Conservation (phyloP, 2,888 invertebrate species). For the Ennomos quercinarius region DNA sequence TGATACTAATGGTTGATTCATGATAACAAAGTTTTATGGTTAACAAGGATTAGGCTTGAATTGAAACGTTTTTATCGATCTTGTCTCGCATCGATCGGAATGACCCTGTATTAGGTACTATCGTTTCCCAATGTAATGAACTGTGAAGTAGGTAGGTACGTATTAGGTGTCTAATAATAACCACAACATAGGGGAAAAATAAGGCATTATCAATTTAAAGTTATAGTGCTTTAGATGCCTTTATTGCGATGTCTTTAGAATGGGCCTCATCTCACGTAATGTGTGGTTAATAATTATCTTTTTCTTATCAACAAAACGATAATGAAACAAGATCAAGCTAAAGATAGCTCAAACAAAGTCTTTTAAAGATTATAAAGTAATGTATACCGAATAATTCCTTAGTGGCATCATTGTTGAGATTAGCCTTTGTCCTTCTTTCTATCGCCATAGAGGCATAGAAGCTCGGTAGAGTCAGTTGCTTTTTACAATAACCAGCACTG, state of each 20-base stretch:
- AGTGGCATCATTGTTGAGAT: too few relatives aligned
- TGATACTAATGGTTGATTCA: conserved; percentile 47
- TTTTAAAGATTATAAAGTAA: too few relatives aligned
- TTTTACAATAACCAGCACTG: too few relatives aligned
- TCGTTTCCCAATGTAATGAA: conserved; percentile 11
- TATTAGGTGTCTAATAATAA: conserved; percentile 6
- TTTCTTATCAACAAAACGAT: conserved; percentile 7
- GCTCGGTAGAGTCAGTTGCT: too few relatives aligned
- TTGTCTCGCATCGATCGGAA: conserved; percentile 57
- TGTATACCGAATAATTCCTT: too few relatives aligned
- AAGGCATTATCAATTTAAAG: neutral
- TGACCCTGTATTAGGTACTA: conserved; percentile 39
- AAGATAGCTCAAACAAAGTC: neutral
- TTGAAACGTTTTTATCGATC: conserved; percentile 58
- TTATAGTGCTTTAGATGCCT: neutral
- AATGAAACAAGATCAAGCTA: conserved; percentile 13
- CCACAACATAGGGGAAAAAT: neutral
- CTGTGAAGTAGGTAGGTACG: conserved; percentile 14
- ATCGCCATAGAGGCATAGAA: too few relatives aligned
- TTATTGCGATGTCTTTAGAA: neutral
- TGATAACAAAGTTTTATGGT: conserved; percentile 34
- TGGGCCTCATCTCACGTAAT: neutral
- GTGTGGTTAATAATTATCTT: conserved; percentile 11
- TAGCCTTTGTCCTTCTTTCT: too few relatives aligned
- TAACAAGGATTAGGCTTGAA: conserved; percentile 34